Evolutionary conservation across 2,888 invertebrate species (phyloP), one percentile per base, ranked within the genome.

Genomic region (Blera fallax): DNA sequence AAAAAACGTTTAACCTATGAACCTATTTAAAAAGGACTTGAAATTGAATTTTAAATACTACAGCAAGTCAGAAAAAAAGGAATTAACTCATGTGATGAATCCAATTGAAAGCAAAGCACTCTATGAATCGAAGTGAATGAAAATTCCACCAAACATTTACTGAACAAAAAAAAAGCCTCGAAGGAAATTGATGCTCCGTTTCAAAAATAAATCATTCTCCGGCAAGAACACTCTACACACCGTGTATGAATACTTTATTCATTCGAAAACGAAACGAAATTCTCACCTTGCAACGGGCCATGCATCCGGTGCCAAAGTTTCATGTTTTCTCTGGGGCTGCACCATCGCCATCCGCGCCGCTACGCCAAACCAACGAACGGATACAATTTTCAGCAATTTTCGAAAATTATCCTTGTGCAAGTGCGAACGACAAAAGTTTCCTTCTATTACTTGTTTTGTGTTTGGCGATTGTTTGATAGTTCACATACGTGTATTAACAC

Each of bases 361-460:
- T 16, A n/a, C 5, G 34, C 34, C 43, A 8, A 60, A 14, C 34
- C n/a, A 52, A 16, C 16, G 24, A 72, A 56, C 48, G 79, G 72
- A 79, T 56, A 64, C 62, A 79, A 64, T 78, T 78, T 70, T 70
- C 52, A 70, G 72, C 79, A 65, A 79, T 79, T 79, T 79, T 79
- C 72, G 54, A 79, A 78, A 72, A 79, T 79, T 72, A 72, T 72
- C 64, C 72, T 56, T 56, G 79, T 79, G 58, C 79, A 64, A 79
- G 79, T 72, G 79, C 64, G 79, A 79, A 79, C 48, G 64, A 72
- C 56, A 72, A 79, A 79, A 70, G 64, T 79, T 79, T 79, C 72
- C 69, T 29, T 65, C 56, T 29, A 58, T 72, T 72, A 70, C 79
- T 64, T 64, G 72, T 79, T 79, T 65, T 54, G 32, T 40, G 56